Conservation (phyloP, 1,140 invertebrate genomes). For the Pogonomyrmex californicus region DNA sequence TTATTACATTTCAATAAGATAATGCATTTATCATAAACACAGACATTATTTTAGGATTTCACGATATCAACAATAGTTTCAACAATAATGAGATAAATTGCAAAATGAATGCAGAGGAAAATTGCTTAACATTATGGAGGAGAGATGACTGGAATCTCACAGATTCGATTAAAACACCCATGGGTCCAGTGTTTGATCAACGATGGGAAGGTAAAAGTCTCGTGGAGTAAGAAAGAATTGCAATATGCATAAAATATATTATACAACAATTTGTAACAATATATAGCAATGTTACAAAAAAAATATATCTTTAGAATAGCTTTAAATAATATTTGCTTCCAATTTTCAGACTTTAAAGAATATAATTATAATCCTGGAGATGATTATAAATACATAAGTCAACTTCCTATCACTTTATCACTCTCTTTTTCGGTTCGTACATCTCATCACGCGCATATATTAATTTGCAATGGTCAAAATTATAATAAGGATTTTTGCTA, state of each 20-base stretch:
- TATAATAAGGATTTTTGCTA: conserved; percentile 46
- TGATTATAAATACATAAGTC: no score
- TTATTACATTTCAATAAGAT: neutral
- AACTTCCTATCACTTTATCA: neutral
- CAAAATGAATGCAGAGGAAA: neutral
- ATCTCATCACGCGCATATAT: conserved; percentile 29
- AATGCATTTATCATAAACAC: neutral
- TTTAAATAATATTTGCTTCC: neutral
- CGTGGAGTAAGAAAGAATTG: neutral
- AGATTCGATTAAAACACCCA: conserved; percentile 36
- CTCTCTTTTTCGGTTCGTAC: conserved; percentile 66
- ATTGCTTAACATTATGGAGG: conserved; percentile 35
- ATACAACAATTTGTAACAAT: no score
- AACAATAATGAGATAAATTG: conserved; percentile 15
- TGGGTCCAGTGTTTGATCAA: conserved; percentile 66
- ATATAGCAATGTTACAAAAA: neutral
- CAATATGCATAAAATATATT: no score
- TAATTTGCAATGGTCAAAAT: conserved; percentile 48
- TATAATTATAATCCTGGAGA: neutral
- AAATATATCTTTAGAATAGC: neutral
- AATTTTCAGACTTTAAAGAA: conserved; percentile 27
- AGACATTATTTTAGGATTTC: conserved; percentile 7
- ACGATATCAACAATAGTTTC: neutral
- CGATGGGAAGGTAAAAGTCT: conserved; percentile 72
- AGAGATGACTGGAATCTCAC: conserved; percentile 18